Conservation (phyloP, 2,888 invertebrate species). For the Carpatolechia fugitivella region DNA sequence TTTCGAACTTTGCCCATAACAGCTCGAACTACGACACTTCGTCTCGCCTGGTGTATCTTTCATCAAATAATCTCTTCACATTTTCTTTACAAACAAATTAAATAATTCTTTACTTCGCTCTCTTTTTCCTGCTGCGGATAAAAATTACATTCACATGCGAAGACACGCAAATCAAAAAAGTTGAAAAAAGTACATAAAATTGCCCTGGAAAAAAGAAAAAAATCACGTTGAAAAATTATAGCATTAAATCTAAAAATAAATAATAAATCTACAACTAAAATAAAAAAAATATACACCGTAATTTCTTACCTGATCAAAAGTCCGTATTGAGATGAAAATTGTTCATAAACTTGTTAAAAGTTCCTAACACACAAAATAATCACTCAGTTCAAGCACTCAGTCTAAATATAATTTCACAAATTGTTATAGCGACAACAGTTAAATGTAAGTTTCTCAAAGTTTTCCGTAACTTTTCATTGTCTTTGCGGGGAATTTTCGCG, state of each 20-base stretch:
- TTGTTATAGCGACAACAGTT: not conserved
- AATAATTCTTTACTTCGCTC: not conserved
- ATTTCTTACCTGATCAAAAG: not conserved
- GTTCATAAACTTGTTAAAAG: not conserved
- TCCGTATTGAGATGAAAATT: not conserved
- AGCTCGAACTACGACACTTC: slow-evolving; percentile 33
- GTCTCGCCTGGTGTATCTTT: slow-evolving; percentile 22
- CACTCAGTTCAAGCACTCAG: not conserved
- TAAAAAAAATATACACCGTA: no score
- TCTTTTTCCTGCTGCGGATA: no score
- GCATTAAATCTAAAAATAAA: no score
- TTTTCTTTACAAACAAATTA: not conserved
- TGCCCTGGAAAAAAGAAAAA: not conserved
- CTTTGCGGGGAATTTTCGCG: not conserved
- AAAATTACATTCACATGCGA: not conserved
- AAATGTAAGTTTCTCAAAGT: slow-evolving; percentile 3
- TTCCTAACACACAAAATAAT: not conserved
- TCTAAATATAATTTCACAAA: not conserved
- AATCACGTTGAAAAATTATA: no score
- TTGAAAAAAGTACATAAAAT: not conserved
- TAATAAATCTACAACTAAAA: no score
- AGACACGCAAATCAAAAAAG: not conserved
- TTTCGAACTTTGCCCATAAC: slow-evolving; percentile 47
- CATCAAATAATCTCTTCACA: not conserved
- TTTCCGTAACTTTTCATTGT: slow-evolving; percentile 4